Base-by-base conservation (phyloP, 2,888 invertebrate species). In the Amblyjoppa proteus region DNA sequence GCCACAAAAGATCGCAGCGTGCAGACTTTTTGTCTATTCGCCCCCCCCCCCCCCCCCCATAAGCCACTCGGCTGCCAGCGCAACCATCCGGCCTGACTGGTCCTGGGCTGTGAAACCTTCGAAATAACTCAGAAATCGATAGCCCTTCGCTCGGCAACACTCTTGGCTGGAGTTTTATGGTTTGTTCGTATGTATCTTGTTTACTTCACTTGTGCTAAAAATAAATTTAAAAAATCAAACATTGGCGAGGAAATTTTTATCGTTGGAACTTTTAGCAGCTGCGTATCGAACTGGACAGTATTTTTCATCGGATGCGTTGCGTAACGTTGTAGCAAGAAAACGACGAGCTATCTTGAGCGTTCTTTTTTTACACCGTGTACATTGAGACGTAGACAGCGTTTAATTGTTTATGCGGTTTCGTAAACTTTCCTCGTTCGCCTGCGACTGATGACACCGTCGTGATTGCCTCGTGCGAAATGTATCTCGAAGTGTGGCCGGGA, bases 1-100 rank as follows among this genome's bases (percentile, higher is more conserved):
- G 71, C 56, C 41, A 16, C 53, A 49, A 73, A 56, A 58, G 61
- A 71, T 76, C 51, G 70, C 31, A 71, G 71, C 64, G 71, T 38
- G 68, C 41, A 41, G 77, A 56, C 68, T 77, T 77, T 56, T 1
- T 28, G 77, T 53, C 38, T 77, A 9, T 77, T 25, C 25, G 25
- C 20, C 45, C 13, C 3, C 20, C 20, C 20, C 20, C 20, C 20
- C 20, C 20, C 20, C 20, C 20, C 28, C 77, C 41, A 41, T 66
- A 66, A 51, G 34, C 66, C 34, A 34, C 64, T 64, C 64, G 6
- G 45, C n/a, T 51, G 2, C 64, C 20, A n/a, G 64, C 34, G 5
- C 25, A 28, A 11, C 58, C 58, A 28, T 28, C 58, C 28, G 4
- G 3, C 25, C 11, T 5, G 5, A 71, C 41, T 49, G 64, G 25